These are phyloP conservation scores for Holothuria scabra DNA, from an alignment of 53 echinoderm and acorn worm species.

Conservation along the genomic window DNA sequence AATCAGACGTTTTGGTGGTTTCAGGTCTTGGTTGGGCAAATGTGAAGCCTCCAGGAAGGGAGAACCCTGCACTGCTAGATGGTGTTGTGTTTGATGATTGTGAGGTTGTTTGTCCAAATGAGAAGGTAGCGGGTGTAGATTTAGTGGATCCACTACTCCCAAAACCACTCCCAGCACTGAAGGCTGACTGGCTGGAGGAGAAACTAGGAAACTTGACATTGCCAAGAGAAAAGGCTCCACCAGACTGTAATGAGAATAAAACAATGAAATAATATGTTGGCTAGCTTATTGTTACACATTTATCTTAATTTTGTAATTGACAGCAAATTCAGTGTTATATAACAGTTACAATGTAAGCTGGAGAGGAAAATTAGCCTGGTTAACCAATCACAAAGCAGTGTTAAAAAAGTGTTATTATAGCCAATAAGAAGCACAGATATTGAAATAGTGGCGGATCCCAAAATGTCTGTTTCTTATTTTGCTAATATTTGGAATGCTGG, in stretches of 20 bases:
- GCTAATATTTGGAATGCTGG: no score
- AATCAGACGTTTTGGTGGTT: background rate
- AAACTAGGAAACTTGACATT: background rate
- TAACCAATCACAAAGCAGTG: background rate
- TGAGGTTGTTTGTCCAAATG: background rate
- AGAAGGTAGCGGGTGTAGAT: background rate
- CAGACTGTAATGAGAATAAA: background rate
- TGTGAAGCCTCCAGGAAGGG: conserved; percentile 5
- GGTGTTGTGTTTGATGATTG: background rate
- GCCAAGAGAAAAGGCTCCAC: background rate
- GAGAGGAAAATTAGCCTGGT: background rate
- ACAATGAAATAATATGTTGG: background rate
- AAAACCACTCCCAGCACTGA: conserved; percentile 18
- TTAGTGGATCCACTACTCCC: background rate
- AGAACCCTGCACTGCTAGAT: conserved; percentile 14
- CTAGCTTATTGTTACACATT: background rate
- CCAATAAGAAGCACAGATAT: no score
- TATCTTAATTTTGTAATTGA: background rate
- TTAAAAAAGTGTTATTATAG: background rate
- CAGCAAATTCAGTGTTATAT: background rate
- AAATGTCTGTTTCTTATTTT: no score
- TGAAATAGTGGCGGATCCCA: no score
- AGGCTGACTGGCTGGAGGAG: conserved; percentile 19
- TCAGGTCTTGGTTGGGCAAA: background rate
- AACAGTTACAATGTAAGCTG: background rate